phyloP scores from a whole-genome alignment of 2,113 vertebrate genomes.

The Oryctolagus cuniculus region DNA sequence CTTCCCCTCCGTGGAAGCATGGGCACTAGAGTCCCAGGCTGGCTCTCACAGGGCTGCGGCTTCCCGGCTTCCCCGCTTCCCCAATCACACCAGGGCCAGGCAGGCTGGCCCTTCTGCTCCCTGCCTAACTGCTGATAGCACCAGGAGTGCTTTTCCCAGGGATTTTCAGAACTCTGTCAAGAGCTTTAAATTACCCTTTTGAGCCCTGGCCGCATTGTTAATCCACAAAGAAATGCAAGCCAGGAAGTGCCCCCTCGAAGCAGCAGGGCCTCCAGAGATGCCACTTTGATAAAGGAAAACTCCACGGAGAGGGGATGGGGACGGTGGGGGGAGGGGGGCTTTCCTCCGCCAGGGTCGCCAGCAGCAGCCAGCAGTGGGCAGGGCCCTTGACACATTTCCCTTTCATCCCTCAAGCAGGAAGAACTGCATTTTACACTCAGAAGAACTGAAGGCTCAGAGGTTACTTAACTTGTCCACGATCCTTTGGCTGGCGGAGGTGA shows the following conservation, averaged over 20 bases:
- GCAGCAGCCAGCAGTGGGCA: background rate
- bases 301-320: background rate
- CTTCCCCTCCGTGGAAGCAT: too few species aligned
- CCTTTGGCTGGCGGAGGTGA: background rate
- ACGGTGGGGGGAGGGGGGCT: background rate
- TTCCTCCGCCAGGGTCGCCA: background rate
- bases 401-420: background rate
- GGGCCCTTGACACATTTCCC: background rate
- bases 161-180: slow-evolving; percentile 52
- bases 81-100: background rate
- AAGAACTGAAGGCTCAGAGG: background rate
- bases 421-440: background rate
- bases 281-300: background rate
- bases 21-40: background rate
- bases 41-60: too few species aligned
- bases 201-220: slow-evolving; percentile 34
- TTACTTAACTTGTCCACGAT: background rate
- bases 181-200: slow-evolving; percentile 32
- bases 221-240: slow-evolving; percentile 38
- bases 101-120: background rate
- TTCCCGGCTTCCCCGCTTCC: background rate
- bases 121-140: background rate
- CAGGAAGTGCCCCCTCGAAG: background rate
- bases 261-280: background rate
- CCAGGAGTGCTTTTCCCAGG: background rate